Base-by-base conservation (phyloP, 2,113 vertebrate species). In the Chionis minor region DNA sequence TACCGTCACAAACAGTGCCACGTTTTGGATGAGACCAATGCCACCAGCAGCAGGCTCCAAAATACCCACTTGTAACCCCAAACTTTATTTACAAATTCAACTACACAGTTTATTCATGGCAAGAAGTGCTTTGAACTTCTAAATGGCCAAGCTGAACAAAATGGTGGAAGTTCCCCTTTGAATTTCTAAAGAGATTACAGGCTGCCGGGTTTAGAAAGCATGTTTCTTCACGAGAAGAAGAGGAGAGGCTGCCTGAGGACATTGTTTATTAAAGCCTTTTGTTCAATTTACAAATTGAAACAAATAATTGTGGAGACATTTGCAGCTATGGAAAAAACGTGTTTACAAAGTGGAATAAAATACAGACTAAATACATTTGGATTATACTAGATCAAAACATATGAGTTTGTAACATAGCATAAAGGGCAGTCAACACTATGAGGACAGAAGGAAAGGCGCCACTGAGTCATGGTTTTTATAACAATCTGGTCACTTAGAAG, bases 261-360 rank as follows among this genome's bases (percentile, higher is more conserved):
- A 90, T 84, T 98, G 98, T 98, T 98, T 98, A 98, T 98, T 97
- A 98, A 95, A 97, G 97, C 91, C 96, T 97, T 97, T 98, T 98
- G 96, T 98, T 94, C 90, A 98, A 98, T 98, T 98, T 98, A 98
- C 98, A 98, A 98, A 98, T 97, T 87, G 97, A 98, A 98, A 98
- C 98, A 98, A 98, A 98, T 98, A 98, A 97, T 96, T 95, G 96
- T 86, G 97, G 97, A 98, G 98, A 96, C 98, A 96, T 98, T 98
- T 97, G 97, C 97, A 98, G 97, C 97, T 97, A 98, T 63, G 98
- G 97, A 97, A 98, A 98, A 98, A 98, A 97, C 96, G 94, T 98
- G 98, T 98, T 98, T 98, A 98, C 97, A 98, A 89, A 98, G 96
- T 65, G 91, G 97, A 97, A 97, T 97, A 98, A 97, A 98, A 98